A percentile compares a stretch with the other conserved stretches of the same genome.
phyloP scores from a whole-genome alignment of 2,888 invertebrate species.

The Coelogynopora nodosa region DNA sequence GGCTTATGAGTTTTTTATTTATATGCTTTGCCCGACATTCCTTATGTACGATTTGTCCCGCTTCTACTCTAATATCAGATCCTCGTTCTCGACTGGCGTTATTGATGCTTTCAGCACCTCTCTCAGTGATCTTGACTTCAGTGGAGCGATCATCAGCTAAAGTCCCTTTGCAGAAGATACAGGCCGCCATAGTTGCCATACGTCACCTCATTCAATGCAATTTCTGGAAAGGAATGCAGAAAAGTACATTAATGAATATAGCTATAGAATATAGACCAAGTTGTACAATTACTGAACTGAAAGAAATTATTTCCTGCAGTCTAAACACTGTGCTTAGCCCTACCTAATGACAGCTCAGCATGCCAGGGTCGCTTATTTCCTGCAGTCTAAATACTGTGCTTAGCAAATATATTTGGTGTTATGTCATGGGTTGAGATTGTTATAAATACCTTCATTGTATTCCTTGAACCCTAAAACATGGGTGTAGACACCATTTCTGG shows the following conservation, averaged over 20 bases:
- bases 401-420: background rate
- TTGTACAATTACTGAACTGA: background rate
- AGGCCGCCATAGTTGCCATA: background rate
- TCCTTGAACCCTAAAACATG: background rate
- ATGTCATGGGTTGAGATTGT: background rate
- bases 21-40: conserved; percentile 37
- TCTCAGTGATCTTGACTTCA: conserved; percentile 23
- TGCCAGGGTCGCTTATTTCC: background rate
- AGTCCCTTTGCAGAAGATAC: background rate
- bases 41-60: conserved; percentile 25
- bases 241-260: background rate
- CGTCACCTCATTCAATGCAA: background rate
- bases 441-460: background rate
- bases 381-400: background rate
- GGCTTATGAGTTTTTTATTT: conserved; percentile 38
- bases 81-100: conserved; percentile 42
- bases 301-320: background rate
- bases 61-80: conserved; percentile 29
- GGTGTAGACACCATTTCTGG: background rate
- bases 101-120: conserved; percentile 41
- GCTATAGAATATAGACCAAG: background rate
- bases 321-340: background rate
- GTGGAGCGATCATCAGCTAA: background rate
- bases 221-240: background rate
- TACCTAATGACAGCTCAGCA: background rate